These are phyloP conservation scores for Chinchilla lanigera DNA, from an alignment of 2,113 vertebrate species.

Conservation along the genomic window DNA sequence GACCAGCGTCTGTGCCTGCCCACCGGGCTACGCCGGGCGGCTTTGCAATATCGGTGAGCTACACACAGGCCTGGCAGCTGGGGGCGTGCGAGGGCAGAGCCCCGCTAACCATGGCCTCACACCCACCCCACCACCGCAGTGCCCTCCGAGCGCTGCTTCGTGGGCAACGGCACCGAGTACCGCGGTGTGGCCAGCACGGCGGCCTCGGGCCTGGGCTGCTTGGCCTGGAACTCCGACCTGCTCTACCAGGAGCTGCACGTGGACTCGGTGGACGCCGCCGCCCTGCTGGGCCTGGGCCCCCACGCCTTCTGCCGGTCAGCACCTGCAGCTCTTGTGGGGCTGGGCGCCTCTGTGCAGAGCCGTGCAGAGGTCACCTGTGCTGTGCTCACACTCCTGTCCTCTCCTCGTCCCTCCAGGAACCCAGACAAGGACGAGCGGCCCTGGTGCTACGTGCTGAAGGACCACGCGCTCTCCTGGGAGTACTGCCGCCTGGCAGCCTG, in stretches of 20 bases:
- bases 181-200: slow-evolving; percentile 88
- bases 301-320: slow-evolving; percentile 95
- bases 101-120: neutral
- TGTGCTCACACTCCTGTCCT: rapidly evolving
- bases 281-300: slow-evolving; percentile 89
- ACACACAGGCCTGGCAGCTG: rapidly evolving
- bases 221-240: slow-evolving; percentile 94
- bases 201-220: slow-evolving; percentile 88
- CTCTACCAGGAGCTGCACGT: slow-evolving; percentile 91
- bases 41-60: slow-evolving; percentile 93
- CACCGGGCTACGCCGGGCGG: slow-evolving; percentile 85
- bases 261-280: slow-evolving; percentile 80
- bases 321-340: rapidly evolving
- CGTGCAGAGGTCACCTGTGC: neutral
- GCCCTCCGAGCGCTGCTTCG: slow-evolving; percentile 87
- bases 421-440: slow-evolving; percentile 93
- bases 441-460: slow-evolving; percentile 94
- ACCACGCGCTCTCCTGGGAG: slow-evolving; percentile 92
- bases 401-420: slow-evolving; percentile 87
- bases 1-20: slow-evolving; percentile 90
- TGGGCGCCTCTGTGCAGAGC: neutral
- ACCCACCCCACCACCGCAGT: slow-evolving; percentile 74
- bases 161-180: slow-evolving; percentile 87
- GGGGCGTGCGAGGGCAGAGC: rapidly evolving
- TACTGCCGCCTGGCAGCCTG: slow-evolving; percentile 91